Evolutionary conservation across 30 jellyfish, hydroid and myxozoan genomes (phyloP).

Genomic region (Pelagia noctiluca): DNA sequence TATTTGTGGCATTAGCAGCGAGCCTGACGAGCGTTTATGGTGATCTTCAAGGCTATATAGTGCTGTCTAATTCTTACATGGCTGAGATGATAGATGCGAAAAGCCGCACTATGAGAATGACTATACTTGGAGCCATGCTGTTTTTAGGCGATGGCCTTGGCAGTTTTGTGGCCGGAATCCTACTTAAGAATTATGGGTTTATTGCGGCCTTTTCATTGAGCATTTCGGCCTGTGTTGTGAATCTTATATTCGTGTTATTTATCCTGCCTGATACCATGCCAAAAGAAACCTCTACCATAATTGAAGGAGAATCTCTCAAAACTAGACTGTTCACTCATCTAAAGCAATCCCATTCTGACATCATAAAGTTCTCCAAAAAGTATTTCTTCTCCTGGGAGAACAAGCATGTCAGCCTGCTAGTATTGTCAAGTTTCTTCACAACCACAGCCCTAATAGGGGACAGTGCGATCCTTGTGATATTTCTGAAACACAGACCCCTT

Average conservation of each 20-base stretch:
- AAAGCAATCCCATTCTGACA: too few relatives aligned
- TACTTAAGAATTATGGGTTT: background rate
- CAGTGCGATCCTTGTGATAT: background rate
- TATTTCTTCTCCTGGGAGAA: too few relatives aligned
- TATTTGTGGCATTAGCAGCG: background rate
- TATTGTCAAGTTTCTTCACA: too few relatives aligned
- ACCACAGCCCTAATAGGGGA: background rate
- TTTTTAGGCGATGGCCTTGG: background rate
- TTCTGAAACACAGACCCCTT: conserved; percentile 2
- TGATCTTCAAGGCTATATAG: background rate
- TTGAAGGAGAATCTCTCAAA: too few relatives aligned
- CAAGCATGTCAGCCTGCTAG: too few relatives aligned
- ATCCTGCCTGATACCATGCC: background rate
- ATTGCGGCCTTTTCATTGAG: background rate
- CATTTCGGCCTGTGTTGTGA: background rate
- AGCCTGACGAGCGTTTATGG: background rate
- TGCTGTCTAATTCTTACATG: background rate
- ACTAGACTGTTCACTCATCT: too few relatives aligned
- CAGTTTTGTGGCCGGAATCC: background rate
- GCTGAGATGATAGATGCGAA: background rate
- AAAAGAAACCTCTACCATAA: too few relatives aligned
- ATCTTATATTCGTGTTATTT: too few relatives aligned
- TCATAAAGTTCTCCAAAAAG: too few relatives aligned
- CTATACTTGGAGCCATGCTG: background rate
- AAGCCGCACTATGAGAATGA: background rate